phyloP scores from a whole-genome alignment of 2,888 invertebrate species.

The Leptarthrus brevirostris region DNA sequence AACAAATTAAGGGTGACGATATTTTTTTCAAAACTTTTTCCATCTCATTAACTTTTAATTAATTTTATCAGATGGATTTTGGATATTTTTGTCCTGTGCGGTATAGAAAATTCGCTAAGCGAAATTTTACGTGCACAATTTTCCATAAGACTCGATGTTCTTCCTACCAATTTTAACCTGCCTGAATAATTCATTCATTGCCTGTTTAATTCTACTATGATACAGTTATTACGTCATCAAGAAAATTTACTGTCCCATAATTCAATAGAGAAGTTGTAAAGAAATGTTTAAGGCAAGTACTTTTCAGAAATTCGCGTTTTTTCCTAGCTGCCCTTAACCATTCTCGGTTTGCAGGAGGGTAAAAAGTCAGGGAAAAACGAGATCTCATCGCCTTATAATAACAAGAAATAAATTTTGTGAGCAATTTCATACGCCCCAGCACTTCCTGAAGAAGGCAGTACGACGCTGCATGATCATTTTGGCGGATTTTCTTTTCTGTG shows the following conservation, averaged over 20 bases:
- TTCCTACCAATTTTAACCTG: not conserved
- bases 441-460: conserved; percentile 33
- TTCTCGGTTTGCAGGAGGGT: not conserved
- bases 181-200: conserved; percentile 34
- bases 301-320: not conserved
- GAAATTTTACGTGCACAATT: no score
- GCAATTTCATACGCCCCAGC: conserved; percentile 53
- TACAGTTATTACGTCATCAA: conserved; percentile 53
- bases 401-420: conserved; percentile 53
- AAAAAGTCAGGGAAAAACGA: conserved; percentile 40
- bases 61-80: conserved; percentile 28
- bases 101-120: not conserved
- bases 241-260: conserved; percentile 52
- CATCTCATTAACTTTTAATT: conserved; percentile 28
- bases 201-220: conserved; percentile 36
- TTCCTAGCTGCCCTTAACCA: not conserved
- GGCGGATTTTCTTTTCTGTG: conserved; percentile 23
- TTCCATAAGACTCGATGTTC: not conserved
- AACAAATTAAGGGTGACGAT: conserved; percentile 1
- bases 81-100: not conserved
- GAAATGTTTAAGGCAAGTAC: not conserved
- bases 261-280: conserved; percentile 41
- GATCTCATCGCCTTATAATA: conserved; percentile 53
- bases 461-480: conserved; percentile 14
- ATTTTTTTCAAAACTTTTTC: not conserved